Base-by-base conservation (phyloP, 1,140 invertebrate genomes). In the Apis florea region DNA sequence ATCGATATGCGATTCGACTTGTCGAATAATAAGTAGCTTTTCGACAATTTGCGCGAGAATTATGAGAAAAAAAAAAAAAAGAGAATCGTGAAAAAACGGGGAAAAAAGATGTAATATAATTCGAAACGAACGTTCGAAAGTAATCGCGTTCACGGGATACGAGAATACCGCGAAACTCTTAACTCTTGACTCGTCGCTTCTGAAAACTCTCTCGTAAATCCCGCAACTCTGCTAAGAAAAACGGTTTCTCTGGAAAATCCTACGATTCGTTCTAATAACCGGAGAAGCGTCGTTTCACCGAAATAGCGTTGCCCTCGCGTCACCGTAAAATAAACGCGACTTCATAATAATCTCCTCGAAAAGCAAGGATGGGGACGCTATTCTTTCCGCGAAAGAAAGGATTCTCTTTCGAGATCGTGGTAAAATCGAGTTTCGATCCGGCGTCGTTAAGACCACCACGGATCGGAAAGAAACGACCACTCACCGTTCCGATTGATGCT, bases 371-470 rank as follows among this genome's bases (percentile, higher is more conserved):
- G 31, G 49, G 13, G 26, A 8, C 47, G 8, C 19, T 1, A 6
- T 61, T 21, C 15, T 19, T 11, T 6, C 21, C 4, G 31, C 9
- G 6, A 63, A 15, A 12, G 24, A 10, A 19, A 2, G 31, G 10
- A 31, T 61, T 49, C 40, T 56, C 15, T 40, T 40, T 40, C 10
- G 3, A 26, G n/a, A 40, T 19, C 10, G 4, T 51, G 66, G 59
- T 40, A 24, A 78, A 67, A 79, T 73, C 68, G 77, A 54, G 56
- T 80, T 80, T 61, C n/a, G 67, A 72, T 78, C 61, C 13, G 21
- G 53, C 56, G 31, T 31, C 26, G 53, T 15, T 56, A 13, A 3
- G 31, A 40, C 6, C 31, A 40, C 31, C 31, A n/a, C n/a, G n/a
- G n/a, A 31, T 21, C 26, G 59, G 53, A 31, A 61, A 47, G 21